Base-by-base conservation (phyloP, 2,888 invertebrate species). In the Eristalinus sepulchralis region DNA sequence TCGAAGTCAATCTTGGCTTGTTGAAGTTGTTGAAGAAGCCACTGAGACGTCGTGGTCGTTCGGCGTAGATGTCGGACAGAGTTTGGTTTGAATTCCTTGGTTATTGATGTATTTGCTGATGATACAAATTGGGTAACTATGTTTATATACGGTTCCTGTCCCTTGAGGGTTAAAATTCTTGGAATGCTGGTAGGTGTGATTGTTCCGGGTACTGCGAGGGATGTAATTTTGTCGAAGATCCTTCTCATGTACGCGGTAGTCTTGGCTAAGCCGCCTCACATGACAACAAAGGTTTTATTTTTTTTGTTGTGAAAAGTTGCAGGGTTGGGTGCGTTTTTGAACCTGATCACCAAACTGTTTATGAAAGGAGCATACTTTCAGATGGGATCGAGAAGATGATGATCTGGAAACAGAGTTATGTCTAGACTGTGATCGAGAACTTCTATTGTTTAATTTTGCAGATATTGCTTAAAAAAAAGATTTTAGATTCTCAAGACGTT, bases 351-450 rank as follows among this genome's bases (percentile, higher is more conserved):
- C n/a, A n/a, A n/a, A n/a, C n/a, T n/a, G n/a, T n/a, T n/a, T n/a
- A n/a, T n/a, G 57, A 20, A 57, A 57, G 57, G 17, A 57, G 57
- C 57, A 57, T 6, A 57, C 57, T 57, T 57, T 57, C 22, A 22
- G 57, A n/a, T n/a, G 57, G 17, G 57, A 57, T 57, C 57, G 57
- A 57, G 57, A 20, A 57, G 57, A 57, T 17, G 57, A 24, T 57
- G 57, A 4, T 22, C 4, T 22, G 57, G 57, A 57, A 57, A 66
- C 5, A 24, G 53, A 66, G n/a, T 24, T 66, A 27, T 47, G 39
- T 66, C 53, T 66, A 20, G 53, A 66, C 66, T 66, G 47, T 8
- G 47, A 10, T 57, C 31, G 53, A 55, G 67, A 27, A 24, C 67
- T 57, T 57, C 22, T 57, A 22, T 22, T 57, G 3, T 57, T 22